Base-by-base conservation (phyloP, 2,113 vertebrate genomes). In the Coptodon bakossiorum region DNA sequence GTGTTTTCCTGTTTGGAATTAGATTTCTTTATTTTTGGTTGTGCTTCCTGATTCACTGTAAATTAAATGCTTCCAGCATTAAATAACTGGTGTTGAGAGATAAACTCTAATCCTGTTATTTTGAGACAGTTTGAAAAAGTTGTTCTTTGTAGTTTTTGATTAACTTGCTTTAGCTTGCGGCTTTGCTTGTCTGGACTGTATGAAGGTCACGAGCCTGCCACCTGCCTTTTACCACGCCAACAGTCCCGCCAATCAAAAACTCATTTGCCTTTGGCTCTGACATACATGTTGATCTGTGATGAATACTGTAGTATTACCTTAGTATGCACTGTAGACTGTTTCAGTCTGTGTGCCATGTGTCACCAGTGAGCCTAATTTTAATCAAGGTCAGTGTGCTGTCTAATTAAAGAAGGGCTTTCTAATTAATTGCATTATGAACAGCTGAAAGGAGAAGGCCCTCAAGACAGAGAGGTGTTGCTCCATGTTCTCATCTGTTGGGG, bases 361-460 rank as follows among this genome's bases (percentile, higher is more conserved):
- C 83, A 80, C 27, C 54, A 86, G 34, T 38, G 54, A 87, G 85
- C 61, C 52, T 80, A 36, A 83, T 93, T 93, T 88, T 88, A 89
- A 90, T 93, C 89, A 88, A 81, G 87, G 61, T 66, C 68, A 81
- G 86, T 81, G 87, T 84, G 80, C 59, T 52, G 71, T 92, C 94
- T 90, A 93, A 94, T 95, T 92, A 93, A 90, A 92, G 88, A 79
- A 82, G 59, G 71, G 38, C 11, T 84, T 87, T 84, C 85, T 93
- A 93, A 94, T 95, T 90, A 94, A 93, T 87, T 90, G 29, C 90
- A 92, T 94, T 91, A 90, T 90, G 88, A 94, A 86, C 76, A 45
- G 81, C 80, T 59, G 87, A 90, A 89, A 88, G 81, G 89, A 92
- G 83, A 93, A 27, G 71, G 71, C 76, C 90, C 80, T 92, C 24